Evolutionary conservation across 2,888 invertebrate genomes (phyloP).

Genomic region (Ptilodon capucinus): DNA sequence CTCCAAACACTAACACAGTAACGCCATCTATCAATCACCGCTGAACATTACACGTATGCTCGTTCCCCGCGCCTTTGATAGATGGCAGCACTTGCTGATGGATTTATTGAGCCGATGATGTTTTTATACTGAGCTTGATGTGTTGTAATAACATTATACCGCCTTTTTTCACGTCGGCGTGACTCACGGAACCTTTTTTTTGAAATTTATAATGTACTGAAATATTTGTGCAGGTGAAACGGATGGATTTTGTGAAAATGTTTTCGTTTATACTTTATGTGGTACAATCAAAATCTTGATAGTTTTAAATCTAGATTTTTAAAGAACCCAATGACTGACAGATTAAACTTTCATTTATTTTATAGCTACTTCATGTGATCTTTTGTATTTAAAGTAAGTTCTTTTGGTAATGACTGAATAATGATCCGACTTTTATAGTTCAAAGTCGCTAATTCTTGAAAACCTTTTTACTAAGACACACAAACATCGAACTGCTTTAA

Average conservation of each 20-base stretch:
- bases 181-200: conserved; percentile 35
- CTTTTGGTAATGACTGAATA: no score
- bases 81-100: conserved; percentile 71
- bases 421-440: no score
- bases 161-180: conserved; percentile 40
- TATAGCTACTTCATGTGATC: no score
- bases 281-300: neutral
- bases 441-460: no score
- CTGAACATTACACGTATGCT: conserved; percentile 67
- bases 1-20: conserved; percentile 33
- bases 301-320: neutral
- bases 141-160: conserved; percentile 58
- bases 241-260: conserved; percentile 27
- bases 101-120: conserved; percentile 63
- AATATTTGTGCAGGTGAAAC: conserved; percentile 40
- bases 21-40: conserved; percentile 76
- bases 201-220: conserved; percentile 36
- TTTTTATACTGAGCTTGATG: conserved; percentile 67
- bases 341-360: no score
- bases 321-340: no score
- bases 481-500: no score
- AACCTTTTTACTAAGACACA: no score
- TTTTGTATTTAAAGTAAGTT: no score
- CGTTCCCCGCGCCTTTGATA: conserved; percentile 60
- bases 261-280: conserved; percentile 30